Evolutionary conservation across 2,797 vertebrate species (phyloP).

Genomic region (Hafferia zeledoni): DNA sequence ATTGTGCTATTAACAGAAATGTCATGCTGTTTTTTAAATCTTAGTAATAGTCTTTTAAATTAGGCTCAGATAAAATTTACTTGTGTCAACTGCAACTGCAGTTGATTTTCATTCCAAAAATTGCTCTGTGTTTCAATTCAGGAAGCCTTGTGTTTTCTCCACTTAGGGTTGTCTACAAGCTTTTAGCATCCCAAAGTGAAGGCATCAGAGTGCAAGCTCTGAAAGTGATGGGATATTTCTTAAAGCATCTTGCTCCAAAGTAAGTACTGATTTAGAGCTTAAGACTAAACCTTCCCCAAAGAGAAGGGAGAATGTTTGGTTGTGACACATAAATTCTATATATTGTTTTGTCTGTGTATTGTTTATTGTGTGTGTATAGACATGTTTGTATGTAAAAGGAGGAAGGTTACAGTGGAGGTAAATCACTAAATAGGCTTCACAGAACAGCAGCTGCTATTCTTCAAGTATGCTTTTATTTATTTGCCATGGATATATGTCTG

Average conservation of each 20-base stretch:
- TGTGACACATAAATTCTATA: fast-evolving
- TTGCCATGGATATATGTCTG: not conserved
- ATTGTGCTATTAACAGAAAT: not conserved
- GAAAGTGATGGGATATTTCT: slow-evolving; percentile 96
- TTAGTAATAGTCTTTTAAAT: not conserved
- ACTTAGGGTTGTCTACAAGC: slow-evolving; percentile 92
- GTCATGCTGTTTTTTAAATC: not conserved
- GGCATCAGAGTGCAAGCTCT: slow-evolving; percentile 94
- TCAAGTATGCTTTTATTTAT: not conserved
- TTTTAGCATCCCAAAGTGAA: slow-evolving; percentile 94
- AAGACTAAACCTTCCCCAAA: not conserved
- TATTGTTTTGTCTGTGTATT: not conserved
- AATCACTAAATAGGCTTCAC: not conserved
- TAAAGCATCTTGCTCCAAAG: slow-evolving; percentile 85
- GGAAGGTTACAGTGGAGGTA: not conserved
- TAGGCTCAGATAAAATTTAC: not conserved
- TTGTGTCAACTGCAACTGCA: not conserved
- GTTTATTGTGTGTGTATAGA: not conserved
- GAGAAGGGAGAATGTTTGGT: not conserved
- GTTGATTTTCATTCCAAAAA: not conserved
- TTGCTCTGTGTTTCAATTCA: not conserved
- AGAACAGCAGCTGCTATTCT: not conserved
- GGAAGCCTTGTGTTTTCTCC: slow-evolving; percentile 24
- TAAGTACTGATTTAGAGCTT: slow-evolving; percentile 68
- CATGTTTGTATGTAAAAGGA: not conserved